These are phyloP conservation scores for Callipepla californica DNA, from an alignment of 2,113 vertebrate genomes.

Conservation along the genomic window DNA sequence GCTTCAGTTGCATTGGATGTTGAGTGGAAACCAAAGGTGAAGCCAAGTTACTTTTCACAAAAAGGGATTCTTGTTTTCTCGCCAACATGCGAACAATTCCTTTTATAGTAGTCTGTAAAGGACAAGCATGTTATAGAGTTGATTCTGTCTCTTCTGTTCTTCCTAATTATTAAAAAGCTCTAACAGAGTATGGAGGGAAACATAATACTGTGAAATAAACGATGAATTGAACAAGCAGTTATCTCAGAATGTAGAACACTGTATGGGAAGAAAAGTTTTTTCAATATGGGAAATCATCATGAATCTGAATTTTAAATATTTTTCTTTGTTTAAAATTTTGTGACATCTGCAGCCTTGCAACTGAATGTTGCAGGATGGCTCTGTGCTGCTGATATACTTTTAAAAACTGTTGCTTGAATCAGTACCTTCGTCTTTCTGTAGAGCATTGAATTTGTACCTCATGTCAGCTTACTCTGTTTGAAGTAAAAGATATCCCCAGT, in stretches of 20 bases:
- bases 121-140: background rate
- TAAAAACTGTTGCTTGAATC: background rate
- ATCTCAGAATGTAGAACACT: background rate
- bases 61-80: conserved; percentile 66
- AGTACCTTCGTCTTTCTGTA: background rate
- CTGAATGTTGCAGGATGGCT: background rate
- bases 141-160: conserved; percentile 6
- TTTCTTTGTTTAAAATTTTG: background rate
- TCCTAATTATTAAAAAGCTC: background rate
- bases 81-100: conserved; percentile 62
- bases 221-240: background rate
- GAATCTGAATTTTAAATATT: background rate
- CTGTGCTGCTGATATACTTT: background rate
- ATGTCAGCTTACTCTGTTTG: background rate
- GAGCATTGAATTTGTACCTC: background rate
- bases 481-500: background rate
- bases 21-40: conserved; percentile 61
- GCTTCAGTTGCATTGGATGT: conserved; percentile 31
- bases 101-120: conserved; percentile 62
- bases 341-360: background rate
- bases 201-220: background rate
- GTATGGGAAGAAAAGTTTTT: background rate
- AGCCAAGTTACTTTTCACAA: conserved; percentile 63
- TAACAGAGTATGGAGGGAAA: background rate
- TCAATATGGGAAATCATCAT: background rate